Evolutionary conservation across 2,888 invertebrate species (phyloP).

Genomic region (Leuctra nigra): DNA sequence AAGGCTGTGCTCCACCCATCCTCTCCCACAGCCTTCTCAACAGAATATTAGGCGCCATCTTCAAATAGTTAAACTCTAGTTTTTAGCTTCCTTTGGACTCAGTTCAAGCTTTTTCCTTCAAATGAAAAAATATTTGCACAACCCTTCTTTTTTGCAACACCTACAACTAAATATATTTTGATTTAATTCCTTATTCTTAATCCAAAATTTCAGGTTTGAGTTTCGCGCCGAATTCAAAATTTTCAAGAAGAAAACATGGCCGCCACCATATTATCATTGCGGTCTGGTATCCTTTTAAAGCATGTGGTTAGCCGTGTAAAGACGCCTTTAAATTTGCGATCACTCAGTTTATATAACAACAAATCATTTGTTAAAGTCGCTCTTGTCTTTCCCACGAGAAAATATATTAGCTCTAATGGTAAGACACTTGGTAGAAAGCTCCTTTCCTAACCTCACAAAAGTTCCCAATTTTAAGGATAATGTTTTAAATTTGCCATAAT

Average conservation of each 20-base stretch:
- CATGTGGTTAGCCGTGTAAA: neutral
- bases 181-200: too few species aligned
- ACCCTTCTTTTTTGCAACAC: too few species aligned
- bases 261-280: slow-evolving; percentile 1
- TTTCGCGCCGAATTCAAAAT: too few species aligned
- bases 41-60: too few species aligned
- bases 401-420: slow-evolving; percentile 8
- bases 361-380: neutral
- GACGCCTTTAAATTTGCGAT: neutral
- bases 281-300: neutral
- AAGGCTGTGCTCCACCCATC: too few species aligned
- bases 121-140: too few species aligned
- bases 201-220: too few species aligned
- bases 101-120: too few species aligned
- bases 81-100: too few species aligned
- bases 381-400: neutral
- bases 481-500: neutral
- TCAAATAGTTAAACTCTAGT: too few species aligned
- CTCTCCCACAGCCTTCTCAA: too few species aligned
- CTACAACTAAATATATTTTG: too few species aligned
- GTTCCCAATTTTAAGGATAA: neutral
- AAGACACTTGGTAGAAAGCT: neutral
- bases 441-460: neutral
- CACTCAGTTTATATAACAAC: neutral
- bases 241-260: slow-evolving; percentile 4